A percentile compares a stretch with the other conserved stretches of the same genome.
phyloP scores from a whole-genome alignment of 2,113 vertebrate species.

The Xenopus laevis region DNA sequence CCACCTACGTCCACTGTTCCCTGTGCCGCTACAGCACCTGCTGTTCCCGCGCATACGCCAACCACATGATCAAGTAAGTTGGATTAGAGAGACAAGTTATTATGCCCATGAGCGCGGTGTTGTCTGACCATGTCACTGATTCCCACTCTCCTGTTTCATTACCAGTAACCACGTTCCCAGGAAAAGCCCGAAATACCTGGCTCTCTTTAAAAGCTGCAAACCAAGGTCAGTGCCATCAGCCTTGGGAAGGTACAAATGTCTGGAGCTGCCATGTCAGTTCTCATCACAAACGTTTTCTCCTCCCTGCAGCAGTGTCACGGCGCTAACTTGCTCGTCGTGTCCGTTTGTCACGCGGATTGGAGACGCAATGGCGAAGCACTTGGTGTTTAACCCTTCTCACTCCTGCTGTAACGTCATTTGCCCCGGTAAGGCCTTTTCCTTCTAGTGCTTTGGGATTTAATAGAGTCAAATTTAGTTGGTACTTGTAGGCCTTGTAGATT shows the following conservation, averaged over 20 bases:
- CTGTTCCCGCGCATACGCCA: constrained; percentile 90
- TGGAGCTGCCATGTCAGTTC: too few relatives aligned
- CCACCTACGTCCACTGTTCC: constrained; percentile 87
- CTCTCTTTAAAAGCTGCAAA: constrained; percentile 70
- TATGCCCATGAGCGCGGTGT: too few relatives aligned
- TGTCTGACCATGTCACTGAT: too few relatives aligned
- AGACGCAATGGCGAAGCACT: constrained; percentile 85
- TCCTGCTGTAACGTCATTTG: constrained; percentile 64
- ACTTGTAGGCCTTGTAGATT: too few relatives aligned
- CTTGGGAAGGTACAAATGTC: background rate
- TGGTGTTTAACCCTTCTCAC: constrained; percentile 75
- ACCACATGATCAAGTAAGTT: constrained; percentile 96
- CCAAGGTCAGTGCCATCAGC: constrained; percentile 69
- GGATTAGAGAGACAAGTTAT: too few relatives aligned
- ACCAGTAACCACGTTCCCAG: constrained; percentile 82
- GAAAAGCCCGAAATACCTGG: constrained; percentile 71
- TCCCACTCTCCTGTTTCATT: constrained; percentile 29
- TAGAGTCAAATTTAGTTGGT: too few relatives aligned
- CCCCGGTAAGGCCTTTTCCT: constrained; percentile 47
- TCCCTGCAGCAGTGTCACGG: constrained; percentile 60
- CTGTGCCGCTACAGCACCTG: constrained; percentile 88
- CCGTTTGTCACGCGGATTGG: constrained; percentile 69
- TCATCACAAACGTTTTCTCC: too few relatives aligned
- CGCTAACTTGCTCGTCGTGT: constrained; percentile 75
- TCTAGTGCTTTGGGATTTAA: background rate